A percentile compares a stretch with the other conserved stretches of the same genome.
phyloP scores from a whole-genome alignment of 2,113 vertebrate genomes.

The Scophthalmus maximus region DNA sequence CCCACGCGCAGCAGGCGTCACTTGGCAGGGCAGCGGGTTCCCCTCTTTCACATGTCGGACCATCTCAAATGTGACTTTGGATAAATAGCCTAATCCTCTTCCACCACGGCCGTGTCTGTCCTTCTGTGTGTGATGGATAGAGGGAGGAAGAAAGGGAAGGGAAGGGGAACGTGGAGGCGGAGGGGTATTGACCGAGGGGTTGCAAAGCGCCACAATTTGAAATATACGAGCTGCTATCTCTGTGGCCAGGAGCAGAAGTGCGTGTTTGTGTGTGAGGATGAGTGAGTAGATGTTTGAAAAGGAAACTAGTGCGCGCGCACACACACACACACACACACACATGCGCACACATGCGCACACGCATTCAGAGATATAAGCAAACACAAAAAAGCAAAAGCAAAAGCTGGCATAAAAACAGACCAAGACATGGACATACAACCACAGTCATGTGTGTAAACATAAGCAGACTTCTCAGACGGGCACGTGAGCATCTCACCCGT shows the following conservation, averaged over 20 bases:
- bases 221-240: conserved; percentile 11
- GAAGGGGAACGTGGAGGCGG: not conserved
- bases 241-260: conserved; percentile 33
- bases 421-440: not conserved
- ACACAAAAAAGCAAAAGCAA: conserved; percentile 35
- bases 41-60: conserved; percentile 39
- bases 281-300: conserved; percentile 37
- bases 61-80: conserved; percentile 62
- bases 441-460: not conserved
- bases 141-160: not conserved
- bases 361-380: conserved; percentile 26
- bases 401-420: no score
- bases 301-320: conserved; percentile 3
- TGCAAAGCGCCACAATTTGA: conserved; percentile 3
- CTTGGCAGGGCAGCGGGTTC: conserved; percentile 50
- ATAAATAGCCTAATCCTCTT: conserved; percentile 65
- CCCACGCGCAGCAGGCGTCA: conserved; percentile 49
- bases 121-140: conserved; percentile 32
- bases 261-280: conserved; percentile 47
- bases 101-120: conserved; percentile 35
- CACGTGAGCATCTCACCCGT: not conserved
- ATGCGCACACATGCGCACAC: not conserved
- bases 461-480: not conserved
- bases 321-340: no score
- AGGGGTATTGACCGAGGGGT: conserved; percentile 11